Base-by-base conservation (phyloP, 2,113 vertebrate genomes). In the Triplophysa rosa region DNA sequence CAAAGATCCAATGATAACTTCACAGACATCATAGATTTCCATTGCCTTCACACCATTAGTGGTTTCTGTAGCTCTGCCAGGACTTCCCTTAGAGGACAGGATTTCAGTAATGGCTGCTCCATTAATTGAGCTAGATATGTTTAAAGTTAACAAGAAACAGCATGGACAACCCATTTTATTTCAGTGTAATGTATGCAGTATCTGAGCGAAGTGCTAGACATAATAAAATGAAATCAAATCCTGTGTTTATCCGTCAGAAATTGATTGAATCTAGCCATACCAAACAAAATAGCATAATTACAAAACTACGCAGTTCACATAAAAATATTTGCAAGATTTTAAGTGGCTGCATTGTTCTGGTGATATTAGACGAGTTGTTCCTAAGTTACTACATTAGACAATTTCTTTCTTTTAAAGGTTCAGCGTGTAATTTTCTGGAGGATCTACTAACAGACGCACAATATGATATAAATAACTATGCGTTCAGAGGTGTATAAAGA, bases 11-110 rank as follows among this genome's bases (percentile, higher is more conserved):
- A 64, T 52, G 24, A 64, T 49, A 65, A 65, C 45, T 65, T 76
- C 59, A 65, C 23, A 76, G 61, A 64, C 24, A 65, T 76, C 61
- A 76, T 37, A 65, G 45, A 76, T 54, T 76, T 76, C 17, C 64
- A 54, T 23, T 49, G 33, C 12, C 8, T 7, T 62, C 16, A 52
- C 13, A 45, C 26, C 80, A 77, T 77, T 33, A 65, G 49, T 23
- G n/a, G 8, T 49, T 24, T 59, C 19, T 77, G n/a, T 58, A 59
- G 37, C 58, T 47, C 23, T 76, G 73, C 73, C 73, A 65, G 19
- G 19, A 54, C 12, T 52, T 76, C 13, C 24, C 13, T n/a, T 37
- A 76, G 17, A 65, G 24, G 59, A 17, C 61, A 47, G 73, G 52
- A 65, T 64, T 21, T 52, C 73, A 16, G 40, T 63, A 74, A 63